Percentiles rank a stretch among this genome's conserved stretches.
Evolutionary conservation across 2,113 vertebrate genomes (phyloP).

Genomic region (Bubo scandiacus): DNA sequence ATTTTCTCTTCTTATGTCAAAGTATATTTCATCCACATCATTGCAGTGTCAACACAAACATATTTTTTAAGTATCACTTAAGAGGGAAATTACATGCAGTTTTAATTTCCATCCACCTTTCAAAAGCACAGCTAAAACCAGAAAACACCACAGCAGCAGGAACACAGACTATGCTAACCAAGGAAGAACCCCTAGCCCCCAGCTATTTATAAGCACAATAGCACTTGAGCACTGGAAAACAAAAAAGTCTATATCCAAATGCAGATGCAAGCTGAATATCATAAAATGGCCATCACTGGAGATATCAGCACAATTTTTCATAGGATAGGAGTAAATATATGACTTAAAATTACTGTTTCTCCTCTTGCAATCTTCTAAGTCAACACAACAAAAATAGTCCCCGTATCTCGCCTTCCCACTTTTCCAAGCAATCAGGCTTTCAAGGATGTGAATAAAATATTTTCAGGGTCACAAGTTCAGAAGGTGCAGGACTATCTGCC

Average conservation of each 20-base stretch:
- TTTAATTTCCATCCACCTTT: not conserved
- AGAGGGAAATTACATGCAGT: not conserved
- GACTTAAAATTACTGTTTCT: not conserved
- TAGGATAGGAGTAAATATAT: not conserved
- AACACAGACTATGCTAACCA: not conserved
- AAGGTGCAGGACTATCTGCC: not conserved
- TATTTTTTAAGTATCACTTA: not conserved
- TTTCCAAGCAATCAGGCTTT: not conserved
- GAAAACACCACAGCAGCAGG: not conserved
- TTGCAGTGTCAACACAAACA: not conserved
- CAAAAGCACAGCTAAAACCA: not conserved
- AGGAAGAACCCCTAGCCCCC: not conserved
- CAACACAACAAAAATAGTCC: not conserved
- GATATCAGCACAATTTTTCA: not conserved
- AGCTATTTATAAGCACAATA: not conserved
- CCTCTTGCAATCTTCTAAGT: not conserved
- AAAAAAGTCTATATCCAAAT: not conserved
- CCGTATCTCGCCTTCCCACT: not conserved
- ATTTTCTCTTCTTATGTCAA: slow-evolving; percentile 5
- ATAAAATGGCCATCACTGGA: not conserved
- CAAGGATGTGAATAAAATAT: not conserved
- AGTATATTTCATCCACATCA: not conserved
- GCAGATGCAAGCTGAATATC: not conserved
- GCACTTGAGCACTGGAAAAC: not conserved
- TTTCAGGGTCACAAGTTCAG: not conserved